phyloP scores from a whole-genome alignment of 2,797 vertebrate genomes.

The Microctenopoma stevenorrisi region DNA sequence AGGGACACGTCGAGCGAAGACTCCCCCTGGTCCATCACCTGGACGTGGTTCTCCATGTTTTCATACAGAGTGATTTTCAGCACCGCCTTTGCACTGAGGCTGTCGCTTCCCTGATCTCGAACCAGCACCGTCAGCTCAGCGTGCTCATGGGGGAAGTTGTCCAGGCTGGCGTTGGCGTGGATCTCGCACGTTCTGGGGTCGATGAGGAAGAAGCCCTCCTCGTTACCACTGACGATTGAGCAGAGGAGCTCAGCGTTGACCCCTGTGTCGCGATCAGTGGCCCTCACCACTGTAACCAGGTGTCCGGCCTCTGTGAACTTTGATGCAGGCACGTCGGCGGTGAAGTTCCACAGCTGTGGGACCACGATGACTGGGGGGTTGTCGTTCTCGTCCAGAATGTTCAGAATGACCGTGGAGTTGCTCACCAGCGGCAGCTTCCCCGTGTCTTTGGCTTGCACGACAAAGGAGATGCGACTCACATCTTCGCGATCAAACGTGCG shows the following conservation, averaged over 20 bases:
- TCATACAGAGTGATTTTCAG: conserved; percentile 87
- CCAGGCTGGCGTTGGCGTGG: conserved; percentile 90
- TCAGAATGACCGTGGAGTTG: conserved; percentile 91
- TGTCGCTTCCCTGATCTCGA: conserved; percentile 91
- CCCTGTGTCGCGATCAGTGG: conserved; percentile 92
- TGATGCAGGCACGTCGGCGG: conserved; percentile 89
- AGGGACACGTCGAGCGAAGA: conserved; percentile 86
- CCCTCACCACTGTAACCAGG: conserved; percentile 88
- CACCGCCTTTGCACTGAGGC: conserved; percentile 89
- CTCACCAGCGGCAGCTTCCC: conserved; percentile 87
- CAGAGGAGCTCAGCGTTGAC: conserved; percentile 94
- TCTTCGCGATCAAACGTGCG: conserved; percentile 95
- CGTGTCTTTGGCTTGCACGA: conserved; percentile 93
- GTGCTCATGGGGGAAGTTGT: conserved; percentile 83
- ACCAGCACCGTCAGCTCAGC: conserved; percentile 88
- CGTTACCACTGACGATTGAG: conserved; percentile 89
- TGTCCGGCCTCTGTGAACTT: conserved; percentile 89
- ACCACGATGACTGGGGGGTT: conserved; percentile 91
- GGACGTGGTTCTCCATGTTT: conserved; percentile 86
- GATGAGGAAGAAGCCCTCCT: conserved; percentile 90
- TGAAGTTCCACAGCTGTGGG: conserved; percentile 90
- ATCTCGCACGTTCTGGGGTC: conserved; percentile 93
- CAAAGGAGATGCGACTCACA: conserved; percentile 90
- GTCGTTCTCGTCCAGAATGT: conserved; percentile 94
- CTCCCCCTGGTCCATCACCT: conserved; percentile 84